Percentiles rank a stretch among this genome's conserved stretches.
Conservation (phyloP, 2,797 vertebrate species). For the Otus scops region DNA sequence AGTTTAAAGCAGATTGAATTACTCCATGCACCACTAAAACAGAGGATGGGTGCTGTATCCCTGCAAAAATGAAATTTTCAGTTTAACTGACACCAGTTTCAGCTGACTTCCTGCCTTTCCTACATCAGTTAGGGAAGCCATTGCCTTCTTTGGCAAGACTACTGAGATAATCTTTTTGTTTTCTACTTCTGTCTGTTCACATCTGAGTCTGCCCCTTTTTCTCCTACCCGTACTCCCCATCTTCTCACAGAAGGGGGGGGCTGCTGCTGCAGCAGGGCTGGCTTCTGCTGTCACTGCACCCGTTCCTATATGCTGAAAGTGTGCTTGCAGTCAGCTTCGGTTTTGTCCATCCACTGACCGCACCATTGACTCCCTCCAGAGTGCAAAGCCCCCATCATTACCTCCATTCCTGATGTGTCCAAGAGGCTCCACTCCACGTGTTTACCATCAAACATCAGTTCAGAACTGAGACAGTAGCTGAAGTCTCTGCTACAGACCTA, state of each 20-base stretch:
- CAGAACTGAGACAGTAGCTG: neutral
- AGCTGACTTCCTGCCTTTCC: neutral
- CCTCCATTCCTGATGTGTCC: neutral
- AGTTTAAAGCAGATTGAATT: neutral
- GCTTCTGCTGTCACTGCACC: too few relatives aligned
- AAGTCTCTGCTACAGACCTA: neutral
- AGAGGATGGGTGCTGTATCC: neutral
- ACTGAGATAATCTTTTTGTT: neutral
- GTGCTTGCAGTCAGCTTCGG: neutral
- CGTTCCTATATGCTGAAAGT: neutral
- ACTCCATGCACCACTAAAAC: neutral
- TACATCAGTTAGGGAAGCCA: neutral
- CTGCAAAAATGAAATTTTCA: neutral
- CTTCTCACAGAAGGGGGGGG: neutral
- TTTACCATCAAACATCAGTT: neutral
- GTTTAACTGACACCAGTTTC: neutral
- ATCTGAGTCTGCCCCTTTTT: neutral
- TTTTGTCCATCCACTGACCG: neutral
- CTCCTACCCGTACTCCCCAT: neutral
- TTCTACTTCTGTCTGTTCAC: neutral
- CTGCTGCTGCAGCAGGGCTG: neutral
- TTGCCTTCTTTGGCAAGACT: neutral
- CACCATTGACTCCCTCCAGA: neutral
- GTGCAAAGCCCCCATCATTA: neutral
- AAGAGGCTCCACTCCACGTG: neutral